phyloP scores from a whole-genome alignment of 2,113 vertebrate genomes.

The Microtus pennsylvanicus region DNA sequence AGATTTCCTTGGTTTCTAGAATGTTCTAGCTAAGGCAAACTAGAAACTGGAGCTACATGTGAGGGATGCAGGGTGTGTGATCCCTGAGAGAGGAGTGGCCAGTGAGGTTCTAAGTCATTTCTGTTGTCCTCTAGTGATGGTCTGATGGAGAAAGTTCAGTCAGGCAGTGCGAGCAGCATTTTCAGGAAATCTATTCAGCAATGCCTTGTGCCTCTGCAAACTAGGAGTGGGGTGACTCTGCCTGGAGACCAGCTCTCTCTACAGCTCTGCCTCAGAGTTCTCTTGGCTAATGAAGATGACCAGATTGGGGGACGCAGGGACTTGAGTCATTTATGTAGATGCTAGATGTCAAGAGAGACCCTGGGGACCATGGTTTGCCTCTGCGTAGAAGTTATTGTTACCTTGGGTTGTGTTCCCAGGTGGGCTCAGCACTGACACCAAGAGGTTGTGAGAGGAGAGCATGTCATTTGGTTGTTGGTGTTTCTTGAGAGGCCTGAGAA shows the following conservation, averaged over 20 bases:
- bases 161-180: background rate
- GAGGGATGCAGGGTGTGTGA: no score
- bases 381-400: background rate
- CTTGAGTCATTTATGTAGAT: background rate
- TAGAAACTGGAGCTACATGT: background rate
- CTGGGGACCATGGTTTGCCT: background rate
- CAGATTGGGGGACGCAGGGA: background rate
- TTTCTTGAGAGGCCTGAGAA: background rate
- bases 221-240: background rate
- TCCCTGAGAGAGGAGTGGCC: no score
- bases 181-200: background rate
- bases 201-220: background rate
- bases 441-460: background rate
- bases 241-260: background rate
- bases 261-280: background rate
- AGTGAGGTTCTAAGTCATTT: background rate
- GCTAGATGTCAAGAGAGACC: background rate
- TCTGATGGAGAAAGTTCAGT: background rate
- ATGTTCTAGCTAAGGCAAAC: background rate
- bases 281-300: background rate
- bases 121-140: background rate
- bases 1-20: slow-evolving; percentile 20
- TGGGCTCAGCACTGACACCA: background rate
- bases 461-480: background rate
- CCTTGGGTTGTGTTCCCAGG: background rate